Evolutionary conservation across 2,888 invertebrate genomes (phyloP), one percentile per base, ranked within the genome.

Genomic region (Yponomeuta evonymella): DNA sequence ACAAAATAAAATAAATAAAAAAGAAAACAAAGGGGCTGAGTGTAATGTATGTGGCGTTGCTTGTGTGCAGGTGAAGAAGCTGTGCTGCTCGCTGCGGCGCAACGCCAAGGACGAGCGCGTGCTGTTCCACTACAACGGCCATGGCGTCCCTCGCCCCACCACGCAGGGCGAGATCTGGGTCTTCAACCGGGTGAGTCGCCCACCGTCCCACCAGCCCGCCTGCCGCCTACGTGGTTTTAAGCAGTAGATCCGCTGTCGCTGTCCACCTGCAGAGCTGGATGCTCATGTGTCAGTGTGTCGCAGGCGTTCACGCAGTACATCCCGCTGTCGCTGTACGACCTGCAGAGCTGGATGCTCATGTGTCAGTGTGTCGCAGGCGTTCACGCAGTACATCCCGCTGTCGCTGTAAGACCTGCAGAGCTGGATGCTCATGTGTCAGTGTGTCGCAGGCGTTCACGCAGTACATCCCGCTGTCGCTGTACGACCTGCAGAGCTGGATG

Each of bases 101-200:
- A 99, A 98, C 89, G 99, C 99, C 5, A 99, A 99, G 89, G 99
- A 99, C 80, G 99, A 99, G 84, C 94, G 99, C 74, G 98, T 99
- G 62, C 92, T 99, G 71, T 99, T 99, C 90, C 99, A 99, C 89
- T 99, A 99, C 88, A 99, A 99, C 88, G 99, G 99, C 0, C 99
- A 99, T 85, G 99, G 99, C 23, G 99, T 99, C 72, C 99, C 99
- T 65, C 97, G 96, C 86, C 99, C 99, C 51, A 99, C 99, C 11
- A 94, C 95, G 29, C 99, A 99, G 90, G 99, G 99, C 10, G 99
- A 99, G 93, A 98, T 99, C 79, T 99, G 99, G 99, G 99, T 99
- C 4, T 99, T 99, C 91, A 99, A 99, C 90, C 95, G 97, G 92
- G 97, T 97, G 84, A 84, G 90, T 8, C 43, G 43, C 33, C 33